Conservation (phyloP, 2,888 invertebrate genomes). For the Drosophila suboccidentalis region DNA sequence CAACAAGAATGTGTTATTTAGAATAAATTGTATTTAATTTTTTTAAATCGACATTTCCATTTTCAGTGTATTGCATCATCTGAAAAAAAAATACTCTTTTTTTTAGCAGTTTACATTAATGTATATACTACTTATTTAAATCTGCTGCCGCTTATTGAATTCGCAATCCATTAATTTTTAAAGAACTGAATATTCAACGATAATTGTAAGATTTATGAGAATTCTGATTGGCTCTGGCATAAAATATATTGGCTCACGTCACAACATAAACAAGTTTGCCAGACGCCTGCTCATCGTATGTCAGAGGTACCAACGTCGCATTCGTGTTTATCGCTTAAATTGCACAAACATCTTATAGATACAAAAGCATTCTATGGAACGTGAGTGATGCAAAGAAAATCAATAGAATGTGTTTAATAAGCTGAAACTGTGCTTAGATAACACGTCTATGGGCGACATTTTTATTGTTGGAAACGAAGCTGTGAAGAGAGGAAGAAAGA, state of each 20-base stretch:
- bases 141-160: no score
- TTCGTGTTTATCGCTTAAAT: slow-evolving; percentile 69
- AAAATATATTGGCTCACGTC: slow-evolving; percentile 57
- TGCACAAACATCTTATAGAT: slow-evolving; percentile 60
- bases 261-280: slow-evolving; percentile 50
- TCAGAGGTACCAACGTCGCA: slow-evolving; percentile 54
- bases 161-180: no score
- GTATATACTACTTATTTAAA: no score
- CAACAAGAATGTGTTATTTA: no score
- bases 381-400: slow-evolving; percentile 49
- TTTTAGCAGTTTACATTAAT: no score
- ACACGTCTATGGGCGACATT: slow-evolving; percentile 53
- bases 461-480: slow-evolving; percentile 41
- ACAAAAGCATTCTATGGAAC: slow-evolving; percentile 37
- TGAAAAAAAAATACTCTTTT: no score
- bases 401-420: slow-evolving; percentile 70
- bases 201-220: slow-evolving; percentile 50
- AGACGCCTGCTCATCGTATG: slow-evolving; percentile 13
- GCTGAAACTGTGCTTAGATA: slow-evolving; percentile 65
- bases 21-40: no score
- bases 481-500: not conserved
- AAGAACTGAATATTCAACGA: no score
- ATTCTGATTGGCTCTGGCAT: slow-evolving; percentile 46
- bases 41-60: no score
- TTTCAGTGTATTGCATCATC: no score